Evolutionary conservation across 2,113 vertebrate genomes (phyloP).

Genomic region (cattle (Bos taurus)): DNA sequence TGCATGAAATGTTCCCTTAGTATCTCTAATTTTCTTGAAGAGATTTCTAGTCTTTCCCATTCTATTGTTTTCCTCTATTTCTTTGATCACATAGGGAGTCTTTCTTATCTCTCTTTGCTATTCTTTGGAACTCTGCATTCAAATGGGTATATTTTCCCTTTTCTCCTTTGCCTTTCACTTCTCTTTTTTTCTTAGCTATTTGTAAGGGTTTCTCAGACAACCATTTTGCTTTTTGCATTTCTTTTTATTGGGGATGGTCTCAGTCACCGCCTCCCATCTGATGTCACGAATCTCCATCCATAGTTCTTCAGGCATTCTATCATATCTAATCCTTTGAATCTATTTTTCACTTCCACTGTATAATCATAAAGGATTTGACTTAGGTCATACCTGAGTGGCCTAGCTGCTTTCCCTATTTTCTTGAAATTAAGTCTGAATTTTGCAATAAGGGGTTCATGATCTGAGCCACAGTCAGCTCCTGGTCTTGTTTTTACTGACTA

Average conservation of each 20-base stretch:
- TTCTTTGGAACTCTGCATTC: neutral
- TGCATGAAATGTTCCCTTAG: neutral
- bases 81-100: neutral
- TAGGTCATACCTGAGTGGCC: neutral
- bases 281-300: neutral
- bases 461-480: neutral
- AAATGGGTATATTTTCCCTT: neutral
- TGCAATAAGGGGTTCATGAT: neutral
- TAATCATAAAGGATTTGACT: neutral
- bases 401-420: neutral
- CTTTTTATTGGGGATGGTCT: neutral
- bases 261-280: rapidly evolving
- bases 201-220: neutral
- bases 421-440: neutral
- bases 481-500: neutral
- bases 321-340: neutral
- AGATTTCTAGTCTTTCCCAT: neutral
- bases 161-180: neutral
- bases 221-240: neutral
- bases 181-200: neutral
- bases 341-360: neutral
- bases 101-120: neutral
- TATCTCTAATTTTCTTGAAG: neutral
- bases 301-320: neutral
- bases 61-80: neutral